A percentile compares a stretch with the other conserved stretches of the same genome.
Evolutionary conservation across 2,113 vertebrate species (phyloP).

Genomic region (Catharus fuscescens): DNA sequence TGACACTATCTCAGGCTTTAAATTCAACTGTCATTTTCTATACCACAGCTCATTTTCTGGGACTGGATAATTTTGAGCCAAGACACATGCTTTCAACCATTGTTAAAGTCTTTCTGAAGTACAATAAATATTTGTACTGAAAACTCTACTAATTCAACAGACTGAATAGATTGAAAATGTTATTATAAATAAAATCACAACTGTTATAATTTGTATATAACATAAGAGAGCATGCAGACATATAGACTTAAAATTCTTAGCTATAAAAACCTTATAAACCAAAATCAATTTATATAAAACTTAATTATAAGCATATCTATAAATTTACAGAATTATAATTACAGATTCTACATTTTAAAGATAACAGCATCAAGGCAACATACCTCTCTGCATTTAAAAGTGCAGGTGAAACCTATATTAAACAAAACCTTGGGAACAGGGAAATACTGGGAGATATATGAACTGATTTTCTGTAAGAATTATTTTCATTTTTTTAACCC

Average conservation of each 20-base stretch:
- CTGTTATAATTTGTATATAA: not conserved
- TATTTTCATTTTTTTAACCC: not conserved
- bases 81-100: not conserved
- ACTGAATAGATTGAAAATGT: not conserved
- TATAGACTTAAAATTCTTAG: not conserved
- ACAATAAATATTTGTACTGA: not conserved
- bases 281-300: not conserved
- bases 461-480: not conserved
- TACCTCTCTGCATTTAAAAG: not conserved
- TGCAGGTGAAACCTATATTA: not conserved
- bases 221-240: not conserved
- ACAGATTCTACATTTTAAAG: not conserved
- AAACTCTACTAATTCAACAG: not conserved
- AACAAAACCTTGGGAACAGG: not conserved
- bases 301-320: not conserved
- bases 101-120: not conserved
- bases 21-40: not conserved
- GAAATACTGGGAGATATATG: not conserved
- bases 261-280: not conserved
- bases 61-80: not conserved
- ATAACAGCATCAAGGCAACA: not conserved
- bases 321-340: not conserved
- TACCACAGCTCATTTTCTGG: not conserved
- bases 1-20: not conserved
- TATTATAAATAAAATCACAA: not conserved